Evolutionary conservation across 2,888 invertebrate genomes (phyloP).

Genomic region (Tridacna gigas): DNA sequence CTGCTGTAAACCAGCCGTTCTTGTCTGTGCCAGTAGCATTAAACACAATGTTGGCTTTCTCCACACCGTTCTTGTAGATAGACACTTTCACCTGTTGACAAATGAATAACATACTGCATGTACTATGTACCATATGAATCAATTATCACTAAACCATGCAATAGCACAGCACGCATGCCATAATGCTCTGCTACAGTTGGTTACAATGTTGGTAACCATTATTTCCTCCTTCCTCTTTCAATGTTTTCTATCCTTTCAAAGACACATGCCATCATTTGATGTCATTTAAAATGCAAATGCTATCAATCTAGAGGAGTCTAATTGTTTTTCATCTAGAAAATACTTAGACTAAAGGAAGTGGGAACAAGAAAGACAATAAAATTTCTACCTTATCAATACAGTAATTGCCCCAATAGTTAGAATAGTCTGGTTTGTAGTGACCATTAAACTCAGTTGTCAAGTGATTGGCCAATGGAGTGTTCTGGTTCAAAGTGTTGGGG

Average conservation of each 20-base stretch:
- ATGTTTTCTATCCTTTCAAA: too few species aligned
- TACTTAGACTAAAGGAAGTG: too few species aligned
- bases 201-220: not conserved
- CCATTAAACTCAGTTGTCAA: slow-evolving; percentile 70
- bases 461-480: slow-evolving; percentile 67
- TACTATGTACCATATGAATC: too few species aligned
- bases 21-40: slow-evolving; percentile 70
- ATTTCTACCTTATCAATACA: slow-evolving; percentile 69
- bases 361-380: not conserved
- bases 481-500: slow-evolving; percentile 59
- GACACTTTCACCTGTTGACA: slow-evolving; percentile 69
- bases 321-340: too few species aligned
- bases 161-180: too few species aligned
- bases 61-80: slow-evolving; percentile 70
- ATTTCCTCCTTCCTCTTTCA: too few species aligned
- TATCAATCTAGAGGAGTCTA: too few species aligned
- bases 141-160: too few species aligned
- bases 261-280: too few species aligned
- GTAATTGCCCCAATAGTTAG: slow-evolving; percentile 73
- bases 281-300: too few species aligned
- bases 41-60: slow-evolving; percentile 73
- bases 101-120: not conserved
- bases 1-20: slow-evolving; percentile 71
- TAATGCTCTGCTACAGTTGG: not conserved
- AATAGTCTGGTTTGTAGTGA: slow-evolving; percentile 73